phyloP scores from a whole-genome alignment of 1,140 invertebrate genomes.

The Eufriesea mexicana region DNA sequence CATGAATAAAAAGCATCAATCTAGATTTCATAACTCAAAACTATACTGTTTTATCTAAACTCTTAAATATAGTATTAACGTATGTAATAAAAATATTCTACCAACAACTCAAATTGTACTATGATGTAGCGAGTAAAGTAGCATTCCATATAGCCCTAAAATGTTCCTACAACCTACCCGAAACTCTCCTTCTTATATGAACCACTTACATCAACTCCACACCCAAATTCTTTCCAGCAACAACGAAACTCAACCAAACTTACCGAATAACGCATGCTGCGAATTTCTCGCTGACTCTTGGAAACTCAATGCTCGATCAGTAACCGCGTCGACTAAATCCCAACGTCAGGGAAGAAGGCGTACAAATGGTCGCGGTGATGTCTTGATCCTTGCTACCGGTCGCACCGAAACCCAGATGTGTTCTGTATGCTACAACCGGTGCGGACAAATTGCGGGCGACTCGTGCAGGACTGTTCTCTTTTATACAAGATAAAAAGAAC shows the following conservation, averaged over 20 bases:
- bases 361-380: not conserved
- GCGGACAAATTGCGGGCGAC: constrained; percentile 72
- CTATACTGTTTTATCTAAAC: no score
- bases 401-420: constrained; percentile 4
- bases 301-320: not conserved
- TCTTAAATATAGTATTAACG: no score
- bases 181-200: no score
- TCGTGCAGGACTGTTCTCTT: constrained; percentile 67
- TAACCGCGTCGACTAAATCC: not conserved
- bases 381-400: not conserved
- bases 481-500: constrained; percentile 76
- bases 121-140: no score
- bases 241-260: constrained; percentile 37
- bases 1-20: no score
- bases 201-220: no score
- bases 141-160: no score
- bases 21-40: no score
- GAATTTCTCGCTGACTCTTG: not conserved
- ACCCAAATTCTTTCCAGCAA: not conserved
- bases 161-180: no score
- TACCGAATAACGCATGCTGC: constrained; percentile 68
- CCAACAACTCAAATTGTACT: no score
- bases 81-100: no score
- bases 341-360: no score
- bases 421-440: constrained; percentile 32